Percentiles rank a stretch among this genome's conserved stretches.
Evolutionary conservation across 2,888 invertebrate species (phyloP).

Genomic region (Lacanobia oleracea): DNA sequence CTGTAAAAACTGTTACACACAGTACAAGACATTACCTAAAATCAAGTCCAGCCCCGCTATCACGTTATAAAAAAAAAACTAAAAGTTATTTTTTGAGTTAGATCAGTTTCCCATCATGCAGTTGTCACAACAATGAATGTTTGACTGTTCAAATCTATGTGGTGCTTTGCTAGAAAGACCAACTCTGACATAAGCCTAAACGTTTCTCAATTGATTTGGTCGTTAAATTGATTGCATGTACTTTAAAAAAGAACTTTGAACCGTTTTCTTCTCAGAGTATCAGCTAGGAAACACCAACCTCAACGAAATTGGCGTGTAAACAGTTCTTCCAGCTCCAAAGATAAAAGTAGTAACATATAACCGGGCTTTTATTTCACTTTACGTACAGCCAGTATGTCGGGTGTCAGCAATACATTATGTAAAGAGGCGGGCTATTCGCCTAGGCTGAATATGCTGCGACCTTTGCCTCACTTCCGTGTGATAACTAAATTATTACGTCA

Average conservation of each 20-base stretch:
- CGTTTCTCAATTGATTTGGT: not conserved
- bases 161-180: not conserved
- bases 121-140: not conserved
- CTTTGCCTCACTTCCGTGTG: conserved; percentile 54
- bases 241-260: not conserved
- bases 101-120: not conserved
- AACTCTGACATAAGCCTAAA: not conserved
- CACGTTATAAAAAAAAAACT: no score
- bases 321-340: not conserved
- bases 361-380: conserved; percentile 30
- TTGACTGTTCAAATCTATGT: not conserved
- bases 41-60: no score
- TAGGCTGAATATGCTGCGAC: conserved; percentile 55
- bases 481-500: conserved; percentile 64
- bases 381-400: conserved; percentile 36
- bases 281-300: not conserved
- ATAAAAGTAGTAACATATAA: not conserved
- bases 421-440: conserved; percentile 46
- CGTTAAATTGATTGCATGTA: not conserved
- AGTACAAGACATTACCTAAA: no score
- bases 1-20: no score
- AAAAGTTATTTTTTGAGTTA: no score
- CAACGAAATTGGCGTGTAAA: not conserved
- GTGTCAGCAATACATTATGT: conserved; percentile 59
- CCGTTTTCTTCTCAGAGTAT: not conserved